These are phyloP conservation scores for Equus przewalskii DNA, from an alignment of 2,113 vertebrate genomes.

Conservation along the genomic window DNA sequence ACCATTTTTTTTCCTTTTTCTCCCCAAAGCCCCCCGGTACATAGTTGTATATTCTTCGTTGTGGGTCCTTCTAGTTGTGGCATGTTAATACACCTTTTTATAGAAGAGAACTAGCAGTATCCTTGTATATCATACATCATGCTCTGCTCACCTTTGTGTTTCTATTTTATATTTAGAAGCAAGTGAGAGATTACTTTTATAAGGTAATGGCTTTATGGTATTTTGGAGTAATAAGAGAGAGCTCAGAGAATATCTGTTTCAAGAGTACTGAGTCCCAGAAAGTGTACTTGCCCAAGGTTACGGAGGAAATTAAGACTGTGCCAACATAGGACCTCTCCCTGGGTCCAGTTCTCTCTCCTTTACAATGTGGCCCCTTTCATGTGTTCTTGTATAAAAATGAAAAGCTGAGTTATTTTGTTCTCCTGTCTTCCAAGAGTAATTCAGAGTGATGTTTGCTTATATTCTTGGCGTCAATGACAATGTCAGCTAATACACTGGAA, in stretches of 20 bases:
- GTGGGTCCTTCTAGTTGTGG: no score
- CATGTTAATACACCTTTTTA: neutral
- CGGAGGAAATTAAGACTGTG: neutral
- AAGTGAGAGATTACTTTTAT: neutral
- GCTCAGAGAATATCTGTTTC: neutral
- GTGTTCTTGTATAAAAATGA: neutral
- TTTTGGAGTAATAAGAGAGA: neutral
- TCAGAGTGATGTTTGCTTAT: constrained; percentile 63
- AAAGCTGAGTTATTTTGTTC: constrained; percentile 12
- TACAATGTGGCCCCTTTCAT: neutral
- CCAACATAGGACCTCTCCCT: neutral
- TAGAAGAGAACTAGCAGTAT: neutral
- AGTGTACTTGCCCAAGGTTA: neutral
- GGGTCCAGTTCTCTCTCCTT: neutral
- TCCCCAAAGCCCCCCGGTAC: no score
- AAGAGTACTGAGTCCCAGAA: neutral
- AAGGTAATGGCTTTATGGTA: neutral
- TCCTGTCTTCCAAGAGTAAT: constrained; percentile 57
- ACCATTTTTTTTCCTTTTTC: neutral
- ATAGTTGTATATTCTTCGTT: no score
- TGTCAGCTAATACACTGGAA: constrained; percentile 60
- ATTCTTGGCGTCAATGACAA: constrained; percentile 72
- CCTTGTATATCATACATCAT: neutral
- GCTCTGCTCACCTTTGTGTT: neutral
- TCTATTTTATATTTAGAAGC: constrained; percentile 27